phyloP scores from a whole-genome alignment of 2,113 vertebrate species.

The Clarias batrachus region DNA sequence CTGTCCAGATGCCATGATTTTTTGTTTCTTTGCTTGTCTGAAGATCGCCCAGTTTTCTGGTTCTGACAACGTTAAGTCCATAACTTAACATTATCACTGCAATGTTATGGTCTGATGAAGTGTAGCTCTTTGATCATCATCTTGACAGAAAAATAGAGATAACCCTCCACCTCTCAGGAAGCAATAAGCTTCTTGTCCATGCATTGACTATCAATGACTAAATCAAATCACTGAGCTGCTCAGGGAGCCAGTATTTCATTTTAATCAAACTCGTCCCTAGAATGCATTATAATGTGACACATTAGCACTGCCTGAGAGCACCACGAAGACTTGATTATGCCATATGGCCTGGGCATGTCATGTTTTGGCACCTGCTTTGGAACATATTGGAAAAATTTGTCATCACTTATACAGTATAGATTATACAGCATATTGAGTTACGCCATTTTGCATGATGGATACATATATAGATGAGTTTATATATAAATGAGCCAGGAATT shows the following conservation, averaged over 20 bases:
- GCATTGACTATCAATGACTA: neutral
- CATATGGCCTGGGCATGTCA: slow-evolving; percentile 1
- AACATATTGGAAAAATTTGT: neutral
- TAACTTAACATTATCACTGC: neutral
- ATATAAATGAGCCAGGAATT: neutral
- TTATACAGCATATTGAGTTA: neutral
- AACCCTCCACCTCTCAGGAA: neutral
- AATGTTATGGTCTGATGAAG: neutral
- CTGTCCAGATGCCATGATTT: neutral
- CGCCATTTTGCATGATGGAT: neutral
- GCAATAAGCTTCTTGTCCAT: neutral
- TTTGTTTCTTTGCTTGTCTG: neutral
- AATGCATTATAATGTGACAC: neutral
- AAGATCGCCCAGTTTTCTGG: neutral
- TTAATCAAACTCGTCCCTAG: neutral
- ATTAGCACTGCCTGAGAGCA: neutral
- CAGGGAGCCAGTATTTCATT: neutral
- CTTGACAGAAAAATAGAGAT: neutral
- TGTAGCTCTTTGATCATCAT: neutral
- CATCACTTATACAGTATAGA: neutral
- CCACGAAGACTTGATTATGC: neutral
- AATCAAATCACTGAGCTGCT: neutral
- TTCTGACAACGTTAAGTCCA: neutral
- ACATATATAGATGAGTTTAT: neutral
- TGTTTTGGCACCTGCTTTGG: neutral